These are phyloP conservation scores for Hypomecis punctinalis DNA, from an alignment of 2,888 invertebrate genomes.

Conservation along the genomic window DNA sequence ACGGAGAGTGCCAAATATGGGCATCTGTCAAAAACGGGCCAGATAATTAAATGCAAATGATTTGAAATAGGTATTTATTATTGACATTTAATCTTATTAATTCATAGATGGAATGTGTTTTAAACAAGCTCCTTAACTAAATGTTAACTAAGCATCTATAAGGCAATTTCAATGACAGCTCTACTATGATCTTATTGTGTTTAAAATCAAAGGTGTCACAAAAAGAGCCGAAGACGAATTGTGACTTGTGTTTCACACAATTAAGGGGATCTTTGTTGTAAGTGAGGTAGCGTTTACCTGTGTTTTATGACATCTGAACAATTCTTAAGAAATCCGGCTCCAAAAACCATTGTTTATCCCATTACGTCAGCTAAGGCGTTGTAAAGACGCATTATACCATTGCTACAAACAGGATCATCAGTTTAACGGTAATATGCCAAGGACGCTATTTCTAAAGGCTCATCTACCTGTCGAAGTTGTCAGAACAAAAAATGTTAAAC, in stretches of 20 bases:
- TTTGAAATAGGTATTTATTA: background rate
- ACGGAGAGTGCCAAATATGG: slow-evolving; percentile 29
- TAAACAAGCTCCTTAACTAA: background rate
- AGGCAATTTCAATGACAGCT: slow-evolving; percentile 23
- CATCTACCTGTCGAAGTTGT: slow-evolving; percentile 61
- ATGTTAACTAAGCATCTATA: background rate
- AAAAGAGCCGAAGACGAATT: slow-evolving; percentile 49
- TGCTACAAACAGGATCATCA: slow-evolving; percentile 73
- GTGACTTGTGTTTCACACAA: slow-evolving; percentile 62
- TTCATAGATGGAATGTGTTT: slow-evolving; percentile 3
- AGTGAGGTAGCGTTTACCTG: slow-evolving; percentile 81
- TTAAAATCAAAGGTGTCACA: slow-evolving; percentile 56
- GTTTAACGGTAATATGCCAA: slow-evolving; percentile 70
- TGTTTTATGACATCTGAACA: slow-evolving; percentile 69
- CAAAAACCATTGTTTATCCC: slow-evolving; percentile 69
- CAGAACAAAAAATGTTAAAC: slow-evolving; percentile 34
- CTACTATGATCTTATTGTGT: slow-evolving; percentile 25
- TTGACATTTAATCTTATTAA: slow-evolving; percentile 7
- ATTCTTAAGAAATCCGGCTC: slow-evolving; percentile 59
- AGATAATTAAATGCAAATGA: slow-evolving; percentile 8
- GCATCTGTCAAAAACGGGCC: slow-evolving; percentile 16
- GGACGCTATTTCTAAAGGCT: slow-evolving; percentile 55
- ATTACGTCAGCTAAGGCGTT: slow-evolving; percentile 75
- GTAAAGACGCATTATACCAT: slow-evolving; percentile 50
- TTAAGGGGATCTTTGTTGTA: slow-evolving; percentile 68